A percentile compares a stretch with the other conserved stretches of the same genome.
These are phyloP conservation scores for Branchipolynoe longqiensis DNA, from an alignment of 2,888 invertebrate genomes.

Conservation along the genomic window DNA sequence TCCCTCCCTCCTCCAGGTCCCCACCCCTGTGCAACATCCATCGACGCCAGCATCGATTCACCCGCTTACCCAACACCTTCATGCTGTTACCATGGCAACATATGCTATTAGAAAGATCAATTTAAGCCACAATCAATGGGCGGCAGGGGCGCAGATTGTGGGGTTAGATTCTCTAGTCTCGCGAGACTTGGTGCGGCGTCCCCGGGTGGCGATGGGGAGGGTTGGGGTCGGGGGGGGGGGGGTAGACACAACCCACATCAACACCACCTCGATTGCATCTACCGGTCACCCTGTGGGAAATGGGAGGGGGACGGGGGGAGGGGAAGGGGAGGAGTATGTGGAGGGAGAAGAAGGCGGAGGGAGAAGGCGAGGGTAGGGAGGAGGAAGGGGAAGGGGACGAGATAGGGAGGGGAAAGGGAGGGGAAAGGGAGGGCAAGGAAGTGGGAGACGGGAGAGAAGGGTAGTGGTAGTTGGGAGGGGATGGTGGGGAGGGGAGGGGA, in stretches of 20 bases:
- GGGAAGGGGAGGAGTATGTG: background rate
- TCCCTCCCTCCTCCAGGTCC: too few species aligned
- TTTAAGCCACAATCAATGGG: conserved; percentile 20
- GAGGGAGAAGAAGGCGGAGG: background rate
- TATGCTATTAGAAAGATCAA: conserved; percentile 24
- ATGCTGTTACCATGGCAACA: conserved; percentile 24
- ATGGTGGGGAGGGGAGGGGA: background rate
- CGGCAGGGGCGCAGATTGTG: background rate
- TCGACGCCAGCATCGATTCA: background rate
- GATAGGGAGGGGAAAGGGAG: background rate
- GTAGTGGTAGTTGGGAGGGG: background rate
- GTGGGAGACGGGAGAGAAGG: background rate
- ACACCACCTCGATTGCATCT: background rate
- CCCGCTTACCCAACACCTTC: background rate
- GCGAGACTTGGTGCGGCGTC: too few species aligned
- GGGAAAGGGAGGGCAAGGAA: background rate
- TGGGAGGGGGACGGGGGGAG: background rate
- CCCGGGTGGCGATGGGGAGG: too few species aligned
- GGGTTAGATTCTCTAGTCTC: conserved; percentile 11
- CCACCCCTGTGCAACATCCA: too few species aligned
- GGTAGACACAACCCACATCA: background rate
- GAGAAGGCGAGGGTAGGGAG: conserved; percentile 5
- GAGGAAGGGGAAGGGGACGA: background rate
- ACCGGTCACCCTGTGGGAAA: background rate
- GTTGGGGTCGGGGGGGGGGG: too few species aligned